A percentile compares a stretch with the other conserved stretches of the same genome.
Evolutionary conservation across 2,113 vertebrate species (phyloP).

Genomic region (Platysternon megacephalum): DNA sequence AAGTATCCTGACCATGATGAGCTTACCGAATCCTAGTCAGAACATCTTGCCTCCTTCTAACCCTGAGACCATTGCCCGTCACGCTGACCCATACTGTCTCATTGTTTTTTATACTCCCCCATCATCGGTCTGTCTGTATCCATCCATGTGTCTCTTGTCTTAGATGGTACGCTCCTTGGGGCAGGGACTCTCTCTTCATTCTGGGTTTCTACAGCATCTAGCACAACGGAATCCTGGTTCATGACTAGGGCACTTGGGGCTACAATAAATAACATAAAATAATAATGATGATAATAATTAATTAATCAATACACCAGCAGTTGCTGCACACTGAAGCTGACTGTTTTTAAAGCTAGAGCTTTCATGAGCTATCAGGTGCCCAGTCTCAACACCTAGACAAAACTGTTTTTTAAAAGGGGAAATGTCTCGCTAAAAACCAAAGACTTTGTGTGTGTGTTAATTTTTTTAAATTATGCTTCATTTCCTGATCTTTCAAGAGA

Average conservation of each 20-base stretch:
- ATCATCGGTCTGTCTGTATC: background rate
- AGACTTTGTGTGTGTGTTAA: background rate
- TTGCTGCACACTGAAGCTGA: background rate
- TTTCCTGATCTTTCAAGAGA: background rate
- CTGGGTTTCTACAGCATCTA: background rate
- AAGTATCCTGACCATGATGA: background rate
- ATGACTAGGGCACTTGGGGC: background rate
- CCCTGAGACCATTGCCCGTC: accelerated
- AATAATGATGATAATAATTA: no score
- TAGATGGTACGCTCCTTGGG: background rate
- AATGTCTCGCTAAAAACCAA: background rate
- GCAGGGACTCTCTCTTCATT: background rate
- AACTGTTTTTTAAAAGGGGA: background rate
- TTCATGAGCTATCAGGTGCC: background rate
- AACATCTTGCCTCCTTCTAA: background rate
- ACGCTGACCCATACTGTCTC: background rate
- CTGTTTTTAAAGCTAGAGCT: background rate
- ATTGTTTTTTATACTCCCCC: background rate
- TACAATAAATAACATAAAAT: background rate
- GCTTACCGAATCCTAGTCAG: background rate
- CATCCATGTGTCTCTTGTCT: background rate
- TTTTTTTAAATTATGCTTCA: background rate
- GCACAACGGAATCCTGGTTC: background rate
- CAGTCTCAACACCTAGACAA: background rate
- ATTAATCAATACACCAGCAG: background rate